Conservation (phyloP, 1,140 invertebrate genomes). For the Pissodes strobi region DNA sequence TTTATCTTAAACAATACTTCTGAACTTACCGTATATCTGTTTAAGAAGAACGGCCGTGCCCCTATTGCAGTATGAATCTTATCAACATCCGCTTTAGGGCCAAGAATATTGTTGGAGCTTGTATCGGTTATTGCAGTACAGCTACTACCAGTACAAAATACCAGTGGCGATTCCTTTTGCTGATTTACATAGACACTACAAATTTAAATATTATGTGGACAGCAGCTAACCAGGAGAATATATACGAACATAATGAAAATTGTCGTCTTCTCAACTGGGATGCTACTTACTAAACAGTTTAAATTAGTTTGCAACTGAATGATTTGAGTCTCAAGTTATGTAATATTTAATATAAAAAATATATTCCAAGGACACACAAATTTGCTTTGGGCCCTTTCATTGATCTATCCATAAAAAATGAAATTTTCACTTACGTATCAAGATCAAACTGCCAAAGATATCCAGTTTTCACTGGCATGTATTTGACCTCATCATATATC, state of each 20-base stretch:
- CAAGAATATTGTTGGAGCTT: constrained; percentile 77
- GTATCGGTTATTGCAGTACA: constrained; percentile 82
- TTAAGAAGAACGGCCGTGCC: constrained; percentile 64
- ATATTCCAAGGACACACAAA: no score
- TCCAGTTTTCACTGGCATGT: constrained; percentile 67
- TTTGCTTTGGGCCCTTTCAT: no score
- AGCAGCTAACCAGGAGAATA: no score
- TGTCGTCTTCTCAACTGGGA: no score
- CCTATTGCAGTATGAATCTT: constrained; percentile 72
- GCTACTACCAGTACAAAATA: constrained; percentile 58
- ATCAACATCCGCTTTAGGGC: constrained; percentile 68
- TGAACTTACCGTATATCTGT: constrained; percentile 62
- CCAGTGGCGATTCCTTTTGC: constrained; percentile 14
- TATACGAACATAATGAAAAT: neutral
- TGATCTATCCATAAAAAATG: no score
- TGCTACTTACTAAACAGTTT: no score
- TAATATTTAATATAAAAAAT: neutral
- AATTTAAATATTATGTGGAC: neutral
- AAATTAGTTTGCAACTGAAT: no score
- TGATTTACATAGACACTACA: constrained; percentile 55
- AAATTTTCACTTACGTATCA: constrained; percentile 65
- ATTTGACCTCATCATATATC: constrained; percentile 62
- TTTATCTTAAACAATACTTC: no score
- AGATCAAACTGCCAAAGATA: constrained; percentile 82
- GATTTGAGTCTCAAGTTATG: no score